Percentiles rank a stretch among this genome's conserved stretches.
phyloP scores from a whole-genome alignment of 2,888 invertebrate genomes.

The Drosophila neotestacea region DNA sequence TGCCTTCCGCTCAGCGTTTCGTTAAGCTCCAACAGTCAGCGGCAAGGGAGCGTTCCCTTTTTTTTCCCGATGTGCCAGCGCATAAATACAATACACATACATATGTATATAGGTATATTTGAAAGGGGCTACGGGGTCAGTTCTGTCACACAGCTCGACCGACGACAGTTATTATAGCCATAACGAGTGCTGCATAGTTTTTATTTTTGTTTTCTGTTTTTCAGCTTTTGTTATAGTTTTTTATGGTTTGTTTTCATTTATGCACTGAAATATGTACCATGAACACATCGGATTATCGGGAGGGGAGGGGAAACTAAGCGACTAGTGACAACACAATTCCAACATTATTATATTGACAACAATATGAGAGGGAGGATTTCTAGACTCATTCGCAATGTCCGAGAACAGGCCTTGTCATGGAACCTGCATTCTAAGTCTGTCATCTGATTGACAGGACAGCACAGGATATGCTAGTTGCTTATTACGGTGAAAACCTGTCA shows the following conservation, averaged over 20 bases:
- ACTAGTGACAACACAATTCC: conserved; percentile 18
- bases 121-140: conserved; percentile 53
- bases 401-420: conserved; percentile 22
- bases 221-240: conserved; percentile 57
- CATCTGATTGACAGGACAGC: conserved; percentile 39
- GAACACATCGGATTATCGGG: conserved; percentile 49
- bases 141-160: conserved; percentile 13
- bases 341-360: conserved; percentile 37
- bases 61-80: conserved; percentile 6
- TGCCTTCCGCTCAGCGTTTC: conserved; percentile 42
- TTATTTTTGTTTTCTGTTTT: conserved; percentile 26
- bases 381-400: conserved; percentile 29
- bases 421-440: conserved; percentile 25
- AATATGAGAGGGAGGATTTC: not conserved
- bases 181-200: conserved; percentile 37
- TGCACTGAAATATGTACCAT: conserved; percentile 53
- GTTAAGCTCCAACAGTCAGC: conserved; percentile 76
- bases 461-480: conserved; percentile 3
- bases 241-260: conserved; percentile 68
- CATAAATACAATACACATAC: conserved; percentile 1
- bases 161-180: conserved; percentile 63
- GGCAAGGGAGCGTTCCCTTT: conserved; percentile 39
- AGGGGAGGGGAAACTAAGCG: conserved; percentile 6
- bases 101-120: not conserved
- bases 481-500: conserved; percentile 12